Evolutionary conservation across 2,113 vertebrate genomes (phyloP).

Genomic region (Emydocephalus ijimae): DNA sequence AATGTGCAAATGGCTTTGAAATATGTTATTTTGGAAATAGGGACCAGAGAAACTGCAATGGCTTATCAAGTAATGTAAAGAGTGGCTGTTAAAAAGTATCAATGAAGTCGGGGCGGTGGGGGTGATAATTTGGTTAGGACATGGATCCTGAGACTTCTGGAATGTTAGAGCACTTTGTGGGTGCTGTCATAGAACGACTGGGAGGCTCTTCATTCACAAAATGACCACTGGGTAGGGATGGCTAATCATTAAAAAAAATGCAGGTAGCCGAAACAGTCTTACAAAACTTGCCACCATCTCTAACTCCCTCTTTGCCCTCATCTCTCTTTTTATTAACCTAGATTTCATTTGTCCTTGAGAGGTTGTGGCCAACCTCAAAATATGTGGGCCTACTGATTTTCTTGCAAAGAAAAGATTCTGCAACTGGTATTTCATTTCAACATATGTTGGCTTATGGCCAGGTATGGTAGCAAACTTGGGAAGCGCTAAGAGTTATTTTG

Average conservation of each 20-base stretch:
- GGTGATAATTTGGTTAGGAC: background rate
- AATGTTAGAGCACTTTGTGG: background rate
- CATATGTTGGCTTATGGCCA: background rate
- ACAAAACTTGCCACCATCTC: background rate
- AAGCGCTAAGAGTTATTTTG: background rate
- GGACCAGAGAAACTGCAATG: background rate
- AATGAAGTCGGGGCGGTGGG: background rate
- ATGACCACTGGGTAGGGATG: background rate
- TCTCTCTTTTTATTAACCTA: background rate
- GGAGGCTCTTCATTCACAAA: background rate
- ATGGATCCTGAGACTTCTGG: background rate
- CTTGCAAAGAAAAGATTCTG: background rate
- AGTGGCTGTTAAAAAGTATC: background rate
- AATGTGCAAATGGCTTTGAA: conserved; percentile 18
- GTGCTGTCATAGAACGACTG: background rate
- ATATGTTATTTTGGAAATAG: background rate
- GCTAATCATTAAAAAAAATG: background rate
- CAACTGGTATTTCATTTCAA: background rate
- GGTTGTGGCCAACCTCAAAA: background rate
- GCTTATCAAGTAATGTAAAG: background rate
- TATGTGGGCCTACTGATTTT: background rate
- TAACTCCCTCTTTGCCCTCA: background rate
- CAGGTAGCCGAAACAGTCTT: background rate
- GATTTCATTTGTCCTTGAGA: background rate
- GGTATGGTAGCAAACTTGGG: no score